phyloP scores from a whole-genome alignment of 2,888 invertebrate genomes.

The Tachina grossa region DNA sequence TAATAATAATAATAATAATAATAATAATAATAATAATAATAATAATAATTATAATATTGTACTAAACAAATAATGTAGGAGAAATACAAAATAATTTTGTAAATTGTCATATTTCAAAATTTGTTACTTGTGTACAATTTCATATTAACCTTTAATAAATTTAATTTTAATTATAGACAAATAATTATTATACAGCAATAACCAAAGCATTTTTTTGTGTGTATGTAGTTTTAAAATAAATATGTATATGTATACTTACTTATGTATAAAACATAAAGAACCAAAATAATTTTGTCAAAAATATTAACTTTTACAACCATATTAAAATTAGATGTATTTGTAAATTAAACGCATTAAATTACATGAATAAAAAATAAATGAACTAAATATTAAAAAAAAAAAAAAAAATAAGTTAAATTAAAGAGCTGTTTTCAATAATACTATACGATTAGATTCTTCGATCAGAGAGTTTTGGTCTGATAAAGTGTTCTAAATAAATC shows the following conservation, averaged over 20 bases:
- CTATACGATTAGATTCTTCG: no score
- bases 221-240: slow-evolving; percentile 69
- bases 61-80: slow-evolving; percentile 41
- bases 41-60: no score
- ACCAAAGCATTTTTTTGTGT: slow-evolving; percentile 82
- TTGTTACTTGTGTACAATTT: slow-evolving; percentile 35
- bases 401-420: not conserved
- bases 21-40: no score
- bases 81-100: slow-evolving; percentile 59
- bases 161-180: slow-evolving; percentile 62
- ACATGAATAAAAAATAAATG: slow-evolving; percentile 54
- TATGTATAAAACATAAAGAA: slow-evolving; percentile 35
- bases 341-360: slow-evolving; percentile 63
- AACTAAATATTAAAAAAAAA: slow-evolving; percentile 63
- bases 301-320: slow-evolving; percentile 49
- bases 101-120: slow-evolving; percentile 48
- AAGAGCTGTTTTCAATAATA: not conserved
- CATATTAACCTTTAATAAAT: slow-evolving; percentile 36
- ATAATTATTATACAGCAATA: slow-evolving; percentile 83
- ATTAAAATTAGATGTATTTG: slow-evolving; percentile 64
- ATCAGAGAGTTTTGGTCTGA: no score
- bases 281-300: slow-evolving; percentile 63
- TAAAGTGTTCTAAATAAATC: no score
- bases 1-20: no score
- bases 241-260: slow-evolving; percentile 6